Percentiles rank a stretch among this genome's conserved stretches.
Evolutionary conservation across 2,113 vertebrate genomes (phyloP).

Genomic region (Esox niger): DNA sequence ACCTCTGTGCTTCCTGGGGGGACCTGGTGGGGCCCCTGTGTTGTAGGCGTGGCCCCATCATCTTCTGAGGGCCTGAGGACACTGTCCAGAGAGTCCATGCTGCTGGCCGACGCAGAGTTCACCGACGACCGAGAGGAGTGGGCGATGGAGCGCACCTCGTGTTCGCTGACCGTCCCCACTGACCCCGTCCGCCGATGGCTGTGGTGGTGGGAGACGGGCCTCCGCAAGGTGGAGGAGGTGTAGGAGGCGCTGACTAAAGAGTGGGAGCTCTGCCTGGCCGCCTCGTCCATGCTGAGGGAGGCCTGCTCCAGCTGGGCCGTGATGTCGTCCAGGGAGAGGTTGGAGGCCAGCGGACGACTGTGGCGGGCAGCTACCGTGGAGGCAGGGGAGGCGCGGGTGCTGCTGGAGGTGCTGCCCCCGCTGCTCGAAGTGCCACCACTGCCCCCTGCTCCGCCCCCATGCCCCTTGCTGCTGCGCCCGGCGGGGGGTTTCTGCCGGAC

Average conservation of each 20-base stretch:
- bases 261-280: slow-evolving; percentile 82
- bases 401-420: slow-evolving; percentile 71
- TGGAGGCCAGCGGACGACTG: slow-evolving; percentile 75
- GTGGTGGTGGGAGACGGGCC: slow-evolving; percentile 69
- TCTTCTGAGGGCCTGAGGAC: slow-evolving; percentile 78
- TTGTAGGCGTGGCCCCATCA: slow-evolving; percentile 54
- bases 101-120: slow-evolving; percentile 68
- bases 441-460: slow-evolving; percentile 64
- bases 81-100: slow-evolving; percentile 94
- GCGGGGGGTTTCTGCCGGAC: slow-evolving; percentile 80
- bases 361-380: slow-evolving; percentile 58
- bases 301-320: slow-evolving; percentile 95
- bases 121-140: slow-evolving; percentile 86
- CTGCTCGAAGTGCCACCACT: slow-evolving; percentile 64
- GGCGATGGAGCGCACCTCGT: slow-evolving; percentile 85
- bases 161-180: slow-evolving; percentile 93
- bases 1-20: slow-evolving; percentile 85
- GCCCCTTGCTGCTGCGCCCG: slow-evolving; percentile 70
- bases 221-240: slow-evolving; percentile 65
- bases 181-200: slow-evolving; percentile 89
- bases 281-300: slow-evolving; percentile 97
- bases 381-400: slow-evolving; percentile 79
- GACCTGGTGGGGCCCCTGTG: slow-evolving; percentile 53
- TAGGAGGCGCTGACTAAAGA: slow-evolving; percentile 65
- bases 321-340: slow-evolving; percentile 95